Conservation (phyloP, 2,888 invertebrate species). For the Hypomecis punctinalis region DNA sequence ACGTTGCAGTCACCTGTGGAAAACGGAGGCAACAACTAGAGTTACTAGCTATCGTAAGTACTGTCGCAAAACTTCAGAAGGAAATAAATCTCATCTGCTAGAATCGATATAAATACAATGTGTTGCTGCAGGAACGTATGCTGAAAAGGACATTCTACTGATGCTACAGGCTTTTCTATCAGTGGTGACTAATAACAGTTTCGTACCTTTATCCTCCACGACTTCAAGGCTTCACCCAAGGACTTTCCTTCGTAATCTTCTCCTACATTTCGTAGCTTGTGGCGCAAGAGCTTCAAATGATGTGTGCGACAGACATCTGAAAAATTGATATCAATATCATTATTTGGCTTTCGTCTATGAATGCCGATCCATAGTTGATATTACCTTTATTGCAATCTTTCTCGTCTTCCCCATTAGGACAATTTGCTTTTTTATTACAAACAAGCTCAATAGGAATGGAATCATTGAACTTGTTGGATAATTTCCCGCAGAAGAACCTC, state of each 20-base stretch:
- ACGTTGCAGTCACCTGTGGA: slow-evolving; percentile 51
- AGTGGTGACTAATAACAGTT: background rate
- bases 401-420: slow-evolving; percentile 68
- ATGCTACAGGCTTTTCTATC: background rate
- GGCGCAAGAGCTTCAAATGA: slow-evolving; percentile 60
- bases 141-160: background rate
- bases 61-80: too few relatives aligned
- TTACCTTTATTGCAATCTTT: slow-evolving; percentile 61
- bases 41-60: background rate
- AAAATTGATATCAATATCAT: slow-evolving; percentile 30
- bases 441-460: slow-evolving; percentile 56
- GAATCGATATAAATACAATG: too few relatives aligned
- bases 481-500: slow-evolving; percentile 55
- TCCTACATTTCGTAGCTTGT: slow-evolving; percentile 53
- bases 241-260: slow-evolving; percentile 51
- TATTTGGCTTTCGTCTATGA: too few relatives aligned
- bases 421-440: slow-evolving; percentile 65
- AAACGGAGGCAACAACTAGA: background rate
- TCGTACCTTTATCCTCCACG: slow-evolving; percentile 66
- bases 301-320: slow-evolving; percentile 66
- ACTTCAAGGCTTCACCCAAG: slow-evolving; percentile 57
- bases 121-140: background rate
- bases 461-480: slow-evolving; percentile 35
- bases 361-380: too few relatives aligned
- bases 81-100: too few relatives aligned